Evolutionary conservation across 1,140 invertebrate species (phyloP).

Genomic region (Saccostrea glomerata): DNA sequence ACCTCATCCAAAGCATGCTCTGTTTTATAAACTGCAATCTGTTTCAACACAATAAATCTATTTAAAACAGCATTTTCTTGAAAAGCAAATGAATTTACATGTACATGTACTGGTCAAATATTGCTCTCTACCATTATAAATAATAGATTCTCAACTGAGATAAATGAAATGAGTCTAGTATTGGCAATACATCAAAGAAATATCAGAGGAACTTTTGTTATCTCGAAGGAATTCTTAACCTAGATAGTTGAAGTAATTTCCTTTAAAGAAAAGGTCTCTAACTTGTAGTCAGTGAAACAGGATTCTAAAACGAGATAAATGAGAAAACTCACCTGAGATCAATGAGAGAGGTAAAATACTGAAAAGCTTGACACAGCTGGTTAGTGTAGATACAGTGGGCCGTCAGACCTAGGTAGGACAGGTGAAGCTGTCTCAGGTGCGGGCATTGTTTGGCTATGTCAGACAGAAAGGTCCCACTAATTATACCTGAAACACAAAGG

Average conservation of each 20-base stretch:
- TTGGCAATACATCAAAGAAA: no score
- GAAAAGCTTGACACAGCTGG: slow-evolving; percentile 56
- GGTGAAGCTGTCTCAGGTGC: slow-evolving; percentile 48
- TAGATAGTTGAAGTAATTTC: no score
- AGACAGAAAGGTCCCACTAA: slow-evolving; percentile 53
- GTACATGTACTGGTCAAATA: no score
- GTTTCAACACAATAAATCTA: no score
- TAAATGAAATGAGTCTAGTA: no score
- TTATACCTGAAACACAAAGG: slow-evolving; percentile 48
- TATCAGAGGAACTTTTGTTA: no score
- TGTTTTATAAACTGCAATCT: not conserved
- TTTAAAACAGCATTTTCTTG: no score
- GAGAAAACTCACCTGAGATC: slow-evolving; percentile 54
- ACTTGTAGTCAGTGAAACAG: not conserved
- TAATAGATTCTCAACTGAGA: no score
- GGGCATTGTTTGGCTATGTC: slow-evolving; percentile 56
- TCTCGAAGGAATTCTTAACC: no score
- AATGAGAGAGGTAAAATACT: slow-evolving; percentile 50
- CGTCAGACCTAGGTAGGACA: slow-evolving; percentile 56
- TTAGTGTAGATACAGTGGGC: slow-evolving; percentile 54
- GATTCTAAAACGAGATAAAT: not conserved
- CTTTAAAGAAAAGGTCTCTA: not conserved
- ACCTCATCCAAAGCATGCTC: not conserved
- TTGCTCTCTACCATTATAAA: no score
- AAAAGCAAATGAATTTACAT: no score